Base-by-base conservation (phyloP, 2,888 invertebrate species). In the Lepidocyrtoides sp. region DNA sequence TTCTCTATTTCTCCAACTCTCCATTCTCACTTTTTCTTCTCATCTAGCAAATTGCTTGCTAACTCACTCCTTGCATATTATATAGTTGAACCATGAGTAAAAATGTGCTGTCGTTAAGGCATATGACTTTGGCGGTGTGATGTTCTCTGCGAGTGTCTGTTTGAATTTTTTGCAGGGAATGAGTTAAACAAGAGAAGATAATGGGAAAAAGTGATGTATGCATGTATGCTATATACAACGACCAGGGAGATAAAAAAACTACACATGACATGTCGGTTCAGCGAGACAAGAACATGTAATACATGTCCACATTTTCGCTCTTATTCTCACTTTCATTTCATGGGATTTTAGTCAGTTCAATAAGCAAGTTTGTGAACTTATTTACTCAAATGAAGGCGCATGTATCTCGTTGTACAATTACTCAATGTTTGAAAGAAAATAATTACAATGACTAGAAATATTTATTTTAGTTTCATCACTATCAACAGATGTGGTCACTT, bases 31-130 rank as follows among this genome's bases (percentile, higher is more conserved):
- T 79, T 79, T 57, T 48, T 57, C 26, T 23, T 48, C 72, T 72
- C 69, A 69, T 84, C 32, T 72, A 77, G 60, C 60, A 86, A 86
- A 75, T 86, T 60, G 86, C 75, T 86, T 66, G 51, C 48, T 75
- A 75, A 54, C 57, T 48, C 41, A 41, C 51, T 26, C 77, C 26
- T 29, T 60, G 57, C 81, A 23, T n/a, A n/a, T n/a, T n/a, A n/a
- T n/a, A n/a, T n/a, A 29, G n/a, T 20, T 20, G 36, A 57, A 32
- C 75, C 54, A 57, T 12, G 23, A 41, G 57, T 32, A 57, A 81
- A 81, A 57, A 32, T 81, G 23, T 17, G 79, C 79, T 79, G 79
- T 79, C 79, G 26, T 79, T 79, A 17, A 79, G 79, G 32, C 51
- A 79, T 29, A 79, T 79, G 51, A 79, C 79, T 79, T 79, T 29